These are phyloP conservation scores for Remorina albescens DNA, from an alignment of 2,797 vertebrate genomes.

Conservation along the genomic window DNA sequence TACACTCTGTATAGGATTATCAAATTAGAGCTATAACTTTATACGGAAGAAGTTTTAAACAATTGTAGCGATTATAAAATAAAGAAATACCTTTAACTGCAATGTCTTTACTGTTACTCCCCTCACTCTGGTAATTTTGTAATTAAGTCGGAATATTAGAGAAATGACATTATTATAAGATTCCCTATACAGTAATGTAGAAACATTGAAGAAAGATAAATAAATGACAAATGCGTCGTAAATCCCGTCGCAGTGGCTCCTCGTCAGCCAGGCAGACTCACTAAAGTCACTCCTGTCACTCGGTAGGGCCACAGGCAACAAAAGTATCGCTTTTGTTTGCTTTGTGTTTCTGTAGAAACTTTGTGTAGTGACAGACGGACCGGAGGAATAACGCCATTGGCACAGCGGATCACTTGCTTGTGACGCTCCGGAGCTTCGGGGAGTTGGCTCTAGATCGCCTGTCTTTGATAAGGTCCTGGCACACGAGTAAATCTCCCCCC, in stretches of 20 bases:
- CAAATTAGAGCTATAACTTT: slow-evolving; percentile 40
- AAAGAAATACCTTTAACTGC: slow-evolving; percentile 18
- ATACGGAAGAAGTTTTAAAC: slow-evolving; percentile 42
- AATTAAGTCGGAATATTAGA: background rate
- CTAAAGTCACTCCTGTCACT: slow-evolving; percentile 30
- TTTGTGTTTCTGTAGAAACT: slow-evolving; percentile 80
- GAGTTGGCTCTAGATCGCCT: slow-evolving; percentile 87
- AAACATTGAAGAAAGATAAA: background rate
- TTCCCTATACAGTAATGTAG: background rate
- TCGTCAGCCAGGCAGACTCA: background rate
- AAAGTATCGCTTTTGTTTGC: slow-evolving; percentile 59
- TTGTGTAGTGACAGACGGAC: slow-evolving; percentile 82
- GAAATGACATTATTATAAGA: background rate
- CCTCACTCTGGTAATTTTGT: background rate
- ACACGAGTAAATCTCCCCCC: slow-evolving; percentile 80
- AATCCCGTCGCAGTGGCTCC: background rate
- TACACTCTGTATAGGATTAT: slow-evolving; percentile 65
- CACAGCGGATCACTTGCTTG: slow-evolving; percentile 87
- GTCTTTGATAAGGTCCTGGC: slow-evolving; percentile 97
- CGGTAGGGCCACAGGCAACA: slow-evolving; percentile 46
- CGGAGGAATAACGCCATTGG: slow-evolving; percentile 82
- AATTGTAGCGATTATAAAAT: slow-evolving; percentile 10
- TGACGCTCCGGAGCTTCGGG: slow-evolving; percentile 85
- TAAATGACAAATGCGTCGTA: no score
- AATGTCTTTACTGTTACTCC: background rate